Percentiles rank a stretch among this genome's conserved stretches.
Conservation (phyloP, 2,797 vertebrate genomes). For the Hemitrygon akajei region DNA sequence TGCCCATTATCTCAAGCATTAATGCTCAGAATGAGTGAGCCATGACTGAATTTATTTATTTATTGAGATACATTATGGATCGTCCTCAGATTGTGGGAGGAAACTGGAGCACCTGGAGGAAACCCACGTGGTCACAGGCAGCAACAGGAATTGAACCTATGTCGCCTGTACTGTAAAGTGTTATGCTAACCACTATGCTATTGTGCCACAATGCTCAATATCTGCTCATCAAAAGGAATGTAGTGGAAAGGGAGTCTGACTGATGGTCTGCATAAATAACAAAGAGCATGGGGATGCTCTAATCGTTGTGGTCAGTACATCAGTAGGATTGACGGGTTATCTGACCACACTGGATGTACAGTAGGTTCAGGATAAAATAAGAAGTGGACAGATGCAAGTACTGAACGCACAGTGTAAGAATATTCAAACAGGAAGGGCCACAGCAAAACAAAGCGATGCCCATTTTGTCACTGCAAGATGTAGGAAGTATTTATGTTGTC, state of each 20-base stretch:
- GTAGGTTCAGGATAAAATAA: not conserved
- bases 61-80: too few species aligned
- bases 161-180: too few species aligned
- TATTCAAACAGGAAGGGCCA: not conserved
- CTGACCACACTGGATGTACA: not conserved
- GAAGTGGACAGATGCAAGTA: not conserved
- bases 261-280: not conserved
- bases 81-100: too few species aligned
- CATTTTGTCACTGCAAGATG: not conserved
- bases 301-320: not conserved
- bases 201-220: not conserved
- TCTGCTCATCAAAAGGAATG: not conserved
- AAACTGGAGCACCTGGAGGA: too few species aligned
- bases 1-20: not conserved
- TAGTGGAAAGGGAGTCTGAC: not conserved
- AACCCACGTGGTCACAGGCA: too few species aligned
- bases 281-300: not conserved
- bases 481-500: not conserved
- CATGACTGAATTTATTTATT: not conserved
- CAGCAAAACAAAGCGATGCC: not conserved
- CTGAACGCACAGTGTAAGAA: not conserved
- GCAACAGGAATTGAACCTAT: too few species aligned
- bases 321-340: not conserved
- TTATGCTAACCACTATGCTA: too few species aligned
- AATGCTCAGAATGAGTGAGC: too few species aligned